Conservation (phyloP, 2,113 vertebrate species). For the Pelecanus crispus region DNA sequence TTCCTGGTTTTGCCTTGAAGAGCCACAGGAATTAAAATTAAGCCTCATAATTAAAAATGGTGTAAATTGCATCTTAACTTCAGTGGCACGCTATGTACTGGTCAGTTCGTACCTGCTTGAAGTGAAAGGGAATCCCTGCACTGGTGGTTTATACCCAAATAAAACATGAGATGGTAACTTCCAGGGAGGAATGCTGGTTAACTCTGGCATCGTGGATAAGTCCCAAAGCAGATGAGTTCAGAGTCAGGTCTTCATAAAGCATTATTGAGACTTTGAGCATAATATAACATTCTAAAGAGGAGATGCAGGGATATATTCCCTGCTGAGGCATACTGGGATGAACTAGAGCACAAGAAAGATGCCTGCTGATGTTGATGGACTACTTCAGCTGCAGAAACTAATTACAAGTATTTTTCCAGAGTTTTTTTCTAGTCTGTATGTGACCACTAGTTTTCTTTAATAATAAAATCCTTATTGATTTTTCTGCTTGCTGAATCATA, state of each 20-base stretch:
- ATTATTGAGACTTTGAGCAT: neutral
- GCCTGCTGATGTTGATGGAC: neutral
- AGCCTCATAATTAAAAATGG: neutral
- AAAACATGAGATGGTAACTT: neutral
- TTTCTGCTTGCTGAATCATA: neutral
- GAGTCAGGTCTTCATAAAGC: neutral
- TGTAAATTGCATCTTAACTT: neutral
- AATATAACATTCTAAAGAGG: neutral
- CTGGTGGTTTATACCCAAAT: neutral
- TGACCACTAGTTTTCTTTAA: neutral
- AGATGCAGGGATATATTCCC: neutral
- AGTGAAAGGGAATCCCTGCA: neutral
- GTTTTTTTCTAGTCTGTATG: neutral
- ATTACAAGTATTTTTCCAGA: neutral
- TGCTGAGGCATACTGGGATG: neutral
- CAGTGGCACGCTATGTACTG: fast-evolving
- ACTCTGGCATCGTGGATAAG: fast-evolving
- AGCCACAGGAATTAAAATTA: neutral
- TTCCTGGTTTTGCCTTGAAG: neutral
- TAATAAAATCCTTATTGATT: neutral
- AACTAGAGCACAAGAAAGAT: neutral
- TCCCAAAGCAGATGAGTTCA: neutral
- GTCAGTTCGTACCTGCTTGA: neutral
- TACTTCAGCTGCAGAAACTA: neutral
- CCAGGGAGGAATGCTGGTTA: neutral